Base-by-base conservation (phyloP, 2,888 invertebrate genomes). In the Tethea ocularis region DNA sequence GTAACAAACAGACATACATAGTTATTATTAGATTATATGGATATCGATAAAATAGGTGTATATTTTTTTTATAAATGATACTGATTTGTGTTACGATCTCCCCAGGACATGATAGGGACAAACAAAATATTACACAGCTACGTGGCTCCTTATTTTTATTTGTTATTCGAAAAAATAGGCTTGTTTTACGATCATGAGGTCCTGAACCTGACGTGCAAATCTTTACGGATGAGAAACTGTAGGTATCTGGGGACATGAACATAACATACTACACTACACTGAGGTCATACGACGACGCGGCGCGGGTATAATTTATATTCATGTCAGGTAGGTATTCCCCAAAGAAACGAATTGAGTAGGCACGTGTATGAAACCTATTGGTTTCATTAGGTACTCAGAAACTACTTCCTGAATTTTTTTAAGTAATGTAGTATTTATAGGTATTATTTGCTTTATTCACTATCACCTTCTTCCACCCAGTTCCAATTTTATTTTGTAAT, bases 131-230 rank as follows among this genome's bases (percentile, higher is more conserved):
- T 26, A 26, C 26, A 26, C 7, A 26, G 26, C 5, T 6, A 13
- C 36, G 36, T 36, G 11, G 10, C 36, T 26, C 36, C 36, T 36
- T 13, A 36, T n/a, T n/a, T n/a, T 38, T 17, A 17, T 17, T 8
- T 46, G 20, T 46, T 6, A 8, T 3, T 41, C 7, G 41, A 20
- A 46, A 46, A 46, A 46, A 33, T 33, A 20, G 10, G 1, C 20
- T 46, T 17, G 46, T 46, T 20, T 46, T 46, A 46, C 20, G 46
- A 46, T 46, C 46, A 46, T 46, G 20, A 46, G 20, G 20, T 20
- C 20, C 46, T 46, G 46, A 46, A n/a, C n/a, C n/a, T n/a, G 46
- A 20, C 46, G 46, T 17, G 46, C 20, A 46, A 46, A 46, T 46
- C 46, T 46, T 10, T 10, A 46, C 17, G 46, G 20, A 46, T 46